Evolutionary conservation across 2,888 invertebrate genomes (phyloP).

Genomic region (Graphium colonna): DNA sequence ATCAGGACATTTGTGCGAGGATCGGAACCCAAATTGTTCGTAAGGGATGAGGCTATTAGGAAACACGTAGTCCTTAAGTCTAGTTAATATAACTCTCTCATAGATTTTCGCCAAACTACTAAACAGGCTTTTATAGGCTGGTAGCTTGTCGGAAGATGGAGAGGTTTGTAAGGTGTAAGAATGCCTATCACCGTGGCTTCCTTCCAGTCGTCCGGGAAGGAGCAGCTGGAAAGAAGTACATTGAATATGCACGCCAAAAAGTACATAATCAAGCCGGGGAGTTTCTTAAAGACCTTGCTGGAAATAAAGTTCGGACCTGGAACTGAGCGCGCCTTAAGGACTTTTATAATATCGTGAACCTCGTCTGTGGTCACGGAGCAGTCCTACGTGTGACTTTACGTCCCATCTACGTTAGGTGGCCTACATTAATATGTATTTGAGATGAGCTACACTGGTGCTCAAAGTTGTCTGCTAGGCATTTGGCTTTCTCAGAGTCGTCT

Average conservation of each 20-base stretch:
- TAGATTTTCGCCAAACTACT: constrained; percentile 13
- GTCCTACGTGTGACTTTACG: not conserved
- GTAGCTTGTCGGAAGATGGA: constrained; percentile 1
- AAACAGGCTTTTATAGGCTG: not conserved
- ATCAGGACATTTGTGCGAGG: constrained; percentile 14
- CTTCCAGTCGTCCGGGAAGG: constrained; percentile 22
- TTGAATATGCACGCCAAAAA: constrained; percentile 17
- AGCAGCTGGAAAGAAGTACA: constrained; percentile 9
- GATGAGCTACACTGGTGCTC: not conserved
- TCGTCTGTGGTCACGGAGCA: not conserved
- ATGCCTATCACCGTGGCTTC: constrained; percentile 23
- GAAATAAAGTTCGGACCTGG: constrained; percentile 22
- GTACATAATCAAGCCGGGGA: not conserved
- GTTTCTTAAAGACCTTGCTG: constrained; percentile 9
- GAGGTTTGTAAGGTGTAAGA: constrained; percentile 17
- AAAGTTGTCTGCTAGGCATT: not conserved
- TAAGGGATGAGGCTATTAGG: constrained; percentile 8
- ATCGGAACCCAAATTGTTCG: constrained; percentile 27
- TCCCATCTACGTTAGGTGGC: not conserved
- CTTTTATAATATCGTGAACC: not conserved
- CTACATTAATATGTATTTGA: not conserved
- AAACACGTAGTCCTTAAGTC: not conserved
- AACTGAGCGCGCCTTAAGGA: constrained; percentile 8
- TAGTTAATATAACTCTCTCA: constrained; percentile 8
- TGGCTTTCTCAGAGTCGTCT: not conserved